Conservation (phyloP, 2,888 invertebrate genomes). For the Platycnemis pennipes region DNA sequence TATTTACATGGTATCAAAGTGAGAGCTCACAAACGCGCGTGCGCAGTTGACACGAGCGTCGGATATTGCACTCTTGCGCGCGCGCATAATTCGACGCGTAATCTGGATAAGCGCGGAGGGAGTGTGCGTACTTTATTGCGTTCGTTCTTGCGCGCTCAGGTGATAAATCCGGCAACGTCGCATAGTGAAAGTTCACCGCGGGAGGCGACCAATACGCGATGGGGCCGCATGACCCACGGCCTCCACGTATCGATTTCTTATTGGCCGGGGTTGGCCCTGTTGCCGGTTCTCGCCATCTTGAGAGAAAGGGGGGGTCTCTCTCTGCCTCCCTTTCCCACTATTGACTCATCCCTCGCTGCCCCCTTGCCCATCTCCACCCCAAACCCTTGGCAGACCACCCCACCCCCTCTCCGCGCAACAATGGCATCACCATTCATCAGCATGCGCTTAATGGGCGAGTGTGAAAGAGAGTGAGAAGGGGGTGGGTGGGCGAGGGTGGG, state of each 20-base stretch:
- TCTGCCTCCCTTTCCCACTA: slow-evolving; percentile 23
- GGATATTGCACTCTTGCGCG: background rate
- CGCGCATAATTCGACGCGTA: too few relatives aligned
- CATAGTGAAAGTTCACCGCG: slow-evolving; percentile 65
- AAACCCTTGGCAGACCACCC: background rate
- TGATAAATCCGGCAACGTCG: slow-evolving; percentile 43
- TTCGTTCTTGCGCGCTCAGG: background rate
- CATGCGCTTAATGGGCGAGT: slow-evolving; percentile 59
- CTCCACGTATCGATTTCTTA: slow-evolving; percentile 66
- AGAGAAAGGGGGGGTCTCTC: background rate
- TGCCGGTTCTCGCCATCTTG: slow-evolving; percentile 50
- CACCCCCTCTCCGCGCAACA: slow-evolving; percentile 20
- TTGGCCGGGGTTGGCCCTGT: slow-evolving; percentile 62
- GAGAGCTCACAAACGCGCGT: background rate
- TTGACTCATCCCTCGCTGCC: slow-evolving; percentile 33
- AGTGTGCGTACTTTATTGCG: background rate
- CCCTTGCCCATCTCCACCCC: background rate
- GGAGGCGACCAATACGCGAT: slow-evolving; percentile 44
- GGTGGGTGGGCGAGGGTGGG: background rate
- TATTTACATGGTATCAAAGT: too few relatives aligned
- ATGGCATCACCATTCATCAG: slow-evolving; percentile 67
- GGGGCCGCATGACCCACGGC: slow-evolving; percentile 63
- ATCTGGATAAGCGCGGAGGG: too few relatives aligned
- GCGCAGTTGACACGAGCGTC: background rate
- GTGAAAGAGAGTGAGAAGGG: background rate